Evolutionary conservation across 1,140 invertebrate species (phyloP), one percentile per base, ranked within the genome.

Genomic region (Wasmannia auropunctata): DNA sequence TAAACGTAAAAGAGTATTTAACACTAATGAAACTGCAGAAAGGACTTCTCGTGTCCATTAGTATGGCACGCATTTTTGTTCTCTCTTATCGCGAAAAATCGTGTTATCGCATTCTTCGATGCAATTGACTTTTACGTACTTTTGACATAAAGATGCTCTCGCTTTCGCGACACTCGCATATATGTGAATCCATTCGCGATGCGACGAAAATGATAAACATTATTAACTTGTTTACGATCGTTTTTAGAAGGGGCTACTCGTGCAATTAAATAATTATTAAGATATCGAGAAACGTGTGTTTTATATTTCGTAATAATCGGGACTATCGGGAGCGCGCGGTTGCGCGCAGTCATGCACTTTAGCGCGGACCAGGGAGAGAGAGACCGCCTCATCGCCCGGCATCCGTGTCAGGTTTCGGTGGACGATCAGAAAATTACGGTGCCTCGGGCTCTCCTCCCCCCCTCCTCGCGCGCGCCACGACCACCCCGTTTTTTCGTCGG

Each of bases 401-500:
- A n/a, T n/a, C n/a, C 40, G 69, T 43, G 56, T 75, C 70, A 54
- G 84, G 46, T 86, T 86, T 85, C 60, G 75, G 51, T 69, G 84
- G 34, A 65, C 62, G 74, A 86, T 80, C 62, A 77, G 49, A 49
- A 86, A 86, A 86, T 80, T 86, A 58, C 37, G 49, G n/a, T 54
- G 75, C 84, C 75, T 46, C 34, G 10, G 37, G 84, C 31, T n/a
- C n/a, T n/a, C n/a, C n/a, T n/a, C n/a, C n/a, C n/a, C n/a, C n/a
- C n/a, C 0, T 7, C 37, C 19, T 1, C 11, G 51, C n/a, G 54
- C n/a, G 43, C 54, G 56, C 28, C n/a, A n/a, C n/a, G n/a, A n/a
- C 37, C 40, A 31, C 5, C n/a, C 22, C 28, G 46, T 86, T 86
- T 65, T 86, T 86, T 86, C 62, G 46, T 49, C 46, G 74, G 14